These are phyloP conservation scores for Oryctes rhinoceros DNA, from an alignment of 1,140 invertebrate species.

Conservation along the genomic window DNA sequence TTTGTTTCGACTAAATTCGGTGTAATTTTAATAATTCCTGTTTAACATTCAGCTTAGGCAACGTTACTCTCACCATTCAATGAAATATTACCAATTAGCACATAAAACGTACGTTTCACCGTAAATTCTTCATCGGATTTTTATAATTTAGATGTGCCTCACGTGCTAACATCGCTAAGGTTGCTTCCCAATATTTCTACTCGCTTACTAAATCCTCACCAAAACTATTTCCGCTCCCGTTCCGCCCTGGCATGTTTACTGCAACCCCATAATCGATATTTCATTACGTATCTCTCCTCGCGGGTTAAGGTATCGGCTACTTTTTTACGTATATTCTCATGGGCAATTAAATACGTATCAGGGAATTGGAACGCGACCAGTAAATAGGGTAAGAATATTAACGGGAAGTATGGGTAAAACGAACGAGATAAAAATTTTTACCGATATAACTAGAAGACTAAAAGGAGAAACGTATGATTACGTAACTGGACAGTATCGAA, in stretches of 20 bases:
- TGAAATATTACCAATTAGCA: no score
- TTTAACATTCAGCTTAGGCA: no score
- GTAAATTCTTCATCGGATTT: no score
- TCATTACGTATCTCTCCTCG: background rate
- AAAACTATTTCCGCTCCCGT: background rate
- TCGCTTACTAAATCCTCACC: background rate
- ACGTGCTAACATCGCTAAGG: background rate
- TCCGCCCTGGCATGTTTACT: background rate
- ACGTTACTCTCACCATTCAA: no score
- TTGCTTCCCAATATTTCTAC: background rate
- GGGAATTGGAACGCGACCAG: slow-evolving; percentile 4
- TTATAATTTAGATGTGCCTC: background rate
- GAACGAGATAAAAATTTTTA: no score
- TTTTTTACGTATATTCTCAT: slow-evolving; percentile 2
- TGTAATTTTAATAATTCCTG: no score
- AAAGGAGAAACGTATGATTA: no score
- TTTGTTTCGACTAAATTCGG: no score
- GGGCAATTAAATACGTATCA: slow-evolving; percentile 5
- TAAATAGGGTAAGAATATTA: background rate
- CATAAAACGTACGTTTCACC: no score
- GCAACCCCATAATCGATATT: slow-evolving; percentile 1
- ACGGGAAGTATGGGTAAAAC: no score
- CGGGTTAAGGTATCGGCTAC: background rate
- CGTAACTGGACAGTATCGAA: no score
- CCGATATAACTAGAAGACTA: no score